A percentile compares a stretch with the other conserved stretches of the same genome.
phyloP scores from a whole-genome alignment of 2,888 invertebrate species.

The Lysandra bellargus region DNA sequence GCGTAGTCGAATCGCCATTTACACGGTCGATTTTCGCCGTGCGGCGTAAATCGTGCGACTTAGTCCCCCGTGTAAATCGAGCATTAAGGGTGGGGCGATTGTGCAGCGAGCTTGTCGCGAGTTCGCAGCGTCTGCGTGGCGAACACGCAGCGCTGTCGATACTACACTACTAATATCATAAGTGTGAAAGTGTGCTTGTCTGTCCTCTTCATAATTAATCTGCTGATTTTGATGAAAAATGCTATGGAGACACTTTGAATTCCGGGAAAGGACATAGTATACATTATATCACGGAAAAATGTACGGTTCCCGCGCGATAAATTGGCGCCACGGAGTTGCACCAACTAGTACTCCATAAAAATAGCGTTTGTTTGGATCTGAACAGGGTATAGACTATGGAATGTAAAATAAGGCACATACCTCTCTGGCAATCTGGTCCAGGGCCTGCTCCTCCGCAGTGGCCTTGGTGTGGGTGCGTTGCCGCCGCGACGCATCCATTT shows the following conservation, averaged over 20 bases:
- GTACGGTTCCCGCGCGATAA: not conserved
- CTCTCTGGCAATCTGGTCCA: conserved; percentile 98
- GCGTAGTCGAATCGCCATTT: too few species aligned
- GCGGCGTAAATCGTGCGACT: conserved; percentile 37
- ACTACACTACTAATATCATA: too few species aligned
- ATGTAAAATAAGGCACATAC: conserved; percentile 69
- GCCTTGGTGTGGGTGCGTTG: conserved; percentile 90
- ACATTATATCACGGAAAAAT: not conserved
- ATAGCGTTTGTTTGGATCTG: too few species aligned
- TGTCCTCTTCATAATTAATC: not conserved
- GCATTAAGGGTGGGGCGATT: too few species aligned
- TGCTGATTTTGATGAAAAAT: not conserved
- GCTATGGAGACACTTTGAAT: not conserved
- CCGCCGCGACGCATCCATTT: conserved; percentile 82
- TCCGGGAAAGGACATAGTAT: not conserved
- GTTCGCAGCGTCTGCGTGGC: too few species aligned
- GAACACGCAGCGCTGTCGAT: too few species aligned
- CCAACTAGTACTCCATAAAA: too few species aligned
- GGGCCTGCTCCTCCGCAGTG: conserved; percentile 97
- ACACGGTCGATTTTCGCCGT: conserved; percentile 48
- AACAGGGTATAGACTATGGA: too few species aligned
- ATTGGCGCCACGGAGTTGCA: too few species aligned
- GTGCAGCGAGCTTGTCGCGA: too few species aligned
- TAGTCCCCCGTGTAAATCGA: too few species aligned
- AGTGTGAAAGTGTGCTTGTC: not conserved